A percentile compares a stretch with the other conserved stretches of the same genome.
phyloP scores from a whole-genome alignment of 2,888 invertebrate genomes.

The Agrotis puta region DNA sequence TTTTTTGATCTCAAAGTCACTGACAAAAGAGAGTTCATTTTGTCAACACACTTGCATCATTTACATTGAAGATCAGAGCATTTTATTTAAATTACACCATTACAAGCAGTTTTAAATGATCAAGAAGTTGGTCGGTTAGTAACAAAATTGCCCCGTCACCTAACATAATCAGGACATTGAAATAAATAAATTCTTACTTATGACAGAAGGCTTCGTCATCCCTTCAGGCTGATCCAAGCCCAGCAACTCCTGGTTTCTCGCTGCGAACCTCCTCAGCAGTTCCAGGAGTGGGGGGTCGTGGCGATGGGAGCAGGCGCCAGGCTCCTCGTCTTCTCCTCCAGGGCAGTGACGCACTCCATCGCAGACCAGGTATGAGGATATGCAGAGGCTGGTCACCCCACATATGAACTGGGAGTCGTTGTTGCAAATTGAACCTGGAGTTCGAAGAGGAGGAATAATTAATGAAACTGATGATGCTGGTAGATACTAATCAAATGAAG shows the following conservation, averaged over 20 bases:
- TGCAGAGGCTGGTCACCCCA: conserved; percentile 89
- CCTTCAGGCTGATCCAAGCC: conserved; percentile 84
- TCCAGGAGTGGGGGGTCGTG: conserved; percentile 85
- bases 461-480: background rate
- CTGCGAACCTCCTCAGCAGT: conserved; percentile 84
- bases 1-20: background rate
- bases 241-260: conserved; percentile 85
- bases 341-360: conserved; percentile 93
- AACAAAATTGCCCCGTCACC: background rate
- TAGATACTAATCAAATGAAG: background rate
- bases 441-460: no score
- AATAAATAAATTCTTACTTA: conserved; percentile 79
- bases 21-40: background rate
- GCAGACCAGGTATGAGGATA: conserved; percentile 92
- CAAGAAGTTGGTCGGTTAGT: background rate
- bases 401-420: conserved; percentile 85
- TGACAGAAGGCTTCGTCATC: conserved; percentile 86
- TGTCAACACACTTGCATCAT: background rate
- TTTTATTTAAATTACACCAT: background rate
- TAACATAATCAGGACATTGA: background rate
- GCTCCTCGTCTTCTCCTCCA: conserved; percentile 91
- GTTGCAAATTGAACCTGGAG: conserved; percentile 84
- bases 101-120: background rate
- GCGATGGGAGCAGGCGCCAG: conserved; percentile 80
- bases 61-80: background rate